Base-by-base conservation (phyloP, 1,140 invertebrate species). In the Cyphomyrmex costatus region DNA sequence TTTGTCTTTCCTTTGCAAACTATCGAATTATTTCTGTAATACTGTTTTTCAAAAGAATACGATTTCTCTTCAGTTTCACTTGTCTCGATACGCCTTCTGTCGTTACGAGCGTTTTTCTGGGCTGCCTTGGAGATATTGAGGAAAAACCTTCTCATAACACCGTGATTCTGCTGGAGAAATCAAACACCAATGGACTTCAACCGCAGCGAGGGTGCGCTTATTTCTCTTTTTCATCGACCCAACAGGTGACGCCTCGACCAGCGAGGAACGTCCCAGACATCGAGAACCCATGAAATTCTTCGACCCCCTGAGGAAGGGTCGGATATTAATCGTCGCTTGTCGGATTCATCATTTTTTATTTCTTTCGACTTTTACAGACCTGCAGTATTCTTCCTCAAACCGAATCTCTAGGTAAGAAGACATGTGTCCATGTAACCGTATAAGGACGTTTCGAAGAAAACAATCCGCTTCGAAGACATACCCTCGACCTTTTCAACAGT, bases 361-460 rank as follows among this genome's bases (percentile, higher is more conserved):
- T 19, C 21, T 12, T 7, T 46, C 21, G 16, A 4, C 21, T 70
- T n/a, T n/a, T 46, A 30, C 19, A 16, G 16, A 14, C 51, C 12
- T 49, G 0, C n/a, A n/a, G n/a, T 30, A 71, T 65, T 42, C 19
- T 83, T 60, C 56, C 33, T 24, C 27, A n/a, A 14, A 10, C 46
- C 27, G 24, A 66, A 60, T 27, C 12, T 2, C 16, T 36, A 53
- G 36, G 49, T 70, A 73, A 49, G 36, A 27, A 63, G 36, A 63
- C 12, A 83, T 19, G 19, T 46, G 36, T 83, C n/a, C 68, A 33
- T 60, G 60, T 21, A 21, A 5, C 66, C 82, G 73, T 85, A n/a
- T n/a, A 66, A 66, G 51, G 30, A 4, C 14, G 46, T 46, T 30
- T 85, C 30, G 78, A 85, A 78, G 73, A 85, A 85, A 85, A 85